Percentiles rank a stretch among this genome's conserved stretches.
Evolutionary conservation across 2,113 vertebrate species (phyloP).

Genomic region (Galemys pyrenaicus): DNA sequence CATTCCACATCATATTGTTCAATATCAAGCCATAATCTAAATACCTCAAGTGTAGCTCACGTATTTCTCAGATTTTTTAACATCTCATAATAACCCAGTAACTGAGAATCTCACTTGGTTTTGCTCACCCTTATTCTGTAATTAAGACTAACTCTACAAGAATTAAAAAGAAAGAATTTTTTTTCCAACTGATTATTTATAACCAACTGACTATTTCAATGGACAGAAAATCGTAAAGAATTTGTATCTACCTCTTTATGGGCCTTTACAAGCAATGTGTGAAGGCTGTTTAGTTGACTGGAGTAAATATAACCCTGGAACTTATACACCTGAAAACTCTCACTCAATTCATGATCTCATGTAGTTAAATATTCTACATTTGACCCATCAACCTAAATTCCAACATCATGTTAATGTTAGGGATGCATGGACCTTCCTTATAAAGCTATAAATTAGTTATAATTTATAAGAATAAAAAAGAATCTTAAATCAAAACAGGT

Average conservation of each 20-base stretch:
- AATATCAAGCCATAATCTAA: too few relatives aligned
- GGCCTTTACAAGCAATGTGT: background rate
- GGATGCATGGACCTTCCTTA: background rate
- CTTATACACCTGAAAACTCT: background rate
- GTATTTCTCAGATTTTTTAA: background rate
- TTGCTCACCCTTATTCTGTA: background rate
- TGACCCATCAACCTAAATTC: conserved; percentile 10
- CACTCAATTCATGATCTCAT: background rate
- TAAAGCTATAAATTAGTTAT: background rate
- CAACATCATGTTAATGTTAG: background rate
- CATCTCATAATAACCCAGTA: background rate
- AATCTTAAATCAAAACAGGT: background rate
- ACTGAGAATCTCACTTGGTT: background rate
- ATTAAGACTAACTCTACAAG: background rate
- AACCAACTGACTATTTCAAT: conserved; percentile 8
- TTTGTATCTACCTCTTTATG: background rate
- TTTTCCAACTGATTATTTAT: too few relatives aligned
- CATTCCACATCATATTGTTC: background rate
- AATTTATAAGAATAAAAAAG: background rate
- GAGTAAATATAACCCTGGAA: background rate
- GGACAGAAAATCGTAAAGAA: background rate
- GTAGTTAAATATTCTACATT: background rate
- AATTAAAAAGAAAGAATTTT: too few relatives aligned
- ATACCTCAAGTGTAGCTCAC: background rate
- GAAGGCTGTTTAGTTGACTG: background rate